Evolutionary conservation across 2,113 vertebrate species (phyloP), one percentile per base, ranked within the genome.

Genomic region (Laticauda colubrina): DNA sequence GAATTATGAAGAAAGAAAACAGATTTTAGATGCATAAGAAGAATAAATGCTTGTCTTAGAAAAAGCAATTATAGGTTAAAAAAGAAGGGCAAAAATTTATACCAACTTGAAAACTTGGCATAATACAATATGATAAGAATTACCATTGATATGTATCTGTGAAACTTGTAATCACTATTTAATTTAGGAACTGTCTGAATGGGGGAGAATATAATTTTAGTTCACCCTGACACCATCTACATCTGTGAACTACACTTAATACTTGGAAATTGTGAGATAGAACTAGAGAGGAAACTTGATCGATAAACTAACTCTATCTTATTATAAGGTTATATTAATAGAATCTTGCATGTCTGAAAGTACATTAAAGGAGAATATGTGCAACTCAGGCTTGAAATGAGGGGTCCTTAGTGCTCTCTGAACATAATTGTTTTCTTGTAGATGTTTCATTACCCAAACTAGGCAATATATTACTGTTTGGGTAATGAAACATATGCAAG

Each of bases 11-110:
- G 94, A 88, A 96, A 91, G 96, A 97, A 97, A 97, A 97, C 92
- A 95, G 96, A 97, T 96, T 97, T 61, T 95, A 96, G 95, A 93
- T 96, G 93, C 95, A 97, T 94, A 39, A 56, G 94, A 97, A 94
- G 96, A 95, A 93, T 89, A 95, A 94, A 93, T 97, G 88, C 95
- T 97, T 96, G 96, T 81, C 90, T 43, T 90, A 93, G 94, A 96
- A 96, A 81, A 97, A 96, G 94, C 93, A 97, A 97, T 95, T 94
- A 96, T 93, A 95, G 93, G 88, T 94, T 93, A 96, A 43, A 95
- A 94, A 94, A 94, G 94, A 97, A 96, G 94, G 59, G 93, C 5
- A 93, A 96, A 96, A n/a, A 96, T 95, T 95, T 93, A 91, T 93
- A 81, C 55, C 88, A 90, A 61, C 85, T 94, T 91, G 95, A 93